Evolutionary conservation across 2,888 invertebrate genomes (phyloP).

Genomic region (Cryptosula pallasiana): DNA sequence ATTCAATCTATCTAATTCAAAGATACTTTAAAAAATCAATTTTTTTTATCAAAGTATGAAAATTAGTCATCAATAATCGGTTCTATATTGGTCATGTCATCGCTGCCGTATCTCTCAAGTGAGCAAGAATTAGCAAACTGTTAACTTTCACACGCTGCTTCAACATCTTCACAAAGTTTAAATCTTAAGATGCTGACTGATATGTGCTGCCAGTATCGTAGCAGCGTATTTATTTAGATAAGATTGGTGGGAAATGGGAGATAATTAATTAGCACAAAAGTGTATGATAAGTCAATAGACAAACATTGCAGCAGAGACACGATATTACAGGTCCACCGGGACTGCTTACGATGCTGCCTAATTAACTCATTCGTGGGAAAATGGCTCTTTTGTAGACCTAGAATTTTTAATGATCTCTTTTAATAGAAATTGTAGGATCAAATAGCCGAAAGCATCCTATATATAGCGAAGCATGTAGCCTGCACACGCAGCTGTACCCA

Average conservation of each 20-base stretch:
- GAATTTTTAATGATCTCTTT: conserved; percentile 22
- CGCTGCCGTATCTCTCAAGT: too few relatives aligned
- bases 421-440: neutral
- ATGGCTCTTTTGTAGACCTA: neutral
- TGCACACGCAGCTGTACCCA: too few relatives aligned
- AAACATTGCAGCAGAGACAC: neutral
- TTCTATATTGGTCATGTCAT: too few relatives aligned
- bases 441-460: too few relatives aligned
- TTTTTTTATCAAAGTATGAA: too few relatives aligned
- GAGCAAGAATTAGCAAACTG: too few relatives aligned
- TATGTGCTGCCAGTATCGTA: neutral
- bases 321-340: conserved; percentile 15
- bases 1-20: too few relatives aligned
- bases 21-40: too few relatives aligned
- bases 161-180: neutral
- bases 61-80: too few relatives aligned
- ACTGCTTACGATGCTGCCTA: conserved; percentile 1
- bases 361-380: conserved; percentile 15
- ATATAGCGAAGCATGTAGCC: too few relatives aligned
- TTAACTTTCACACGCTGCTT: conserved; percentile 2
- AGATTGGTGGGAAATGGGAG: conserved; percentile 14
- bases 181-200: neutral
- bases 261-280: conserved; percentile 19
- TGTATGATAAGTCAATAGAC: conserved; percentile 5
- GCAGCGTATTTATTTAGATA: conserved; percentile 4